Base-by-base conservation (phyloP, 2,888 invertebrate species). In the Criorhina ranunculi region DNA sequence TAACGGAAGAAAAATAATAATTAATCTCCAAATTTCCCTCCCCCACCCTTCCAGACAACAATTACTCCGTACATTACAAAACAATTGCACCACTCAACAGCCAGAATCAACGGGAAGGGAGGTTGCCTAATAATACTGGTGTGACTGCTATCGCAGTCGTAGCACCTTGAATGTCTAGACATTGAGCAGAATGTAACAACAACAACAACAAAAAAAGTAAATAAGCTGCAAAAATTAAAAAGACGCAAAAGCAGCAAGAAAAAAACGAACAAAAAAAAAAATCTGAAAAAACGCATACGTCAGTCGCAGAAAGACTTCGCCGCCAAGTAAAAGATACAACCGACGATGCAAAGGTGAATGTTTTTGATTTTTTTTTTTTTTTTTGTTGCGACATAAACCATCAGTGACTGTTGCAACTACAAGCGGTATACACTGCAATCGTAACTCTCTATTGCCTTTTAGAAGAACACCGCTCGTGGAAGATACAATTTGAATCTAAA, bases 121-220 rank as follows among this genome's bases (percentile, higher is more conserved):
- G 24, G 44, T 73, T 59, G 57, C 46, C 49, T 60, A 46, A 55
- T 49, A 12, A 24, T 19, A 70, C 72, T 67, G 40, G 79, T 64
- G 37, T 75, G 69, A 80, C 75, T 70, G 64, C 80, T 80, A 85
- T 85, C 55, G 75, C 75, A 55, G 70, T 85, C 55, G 75, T 70
- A 55, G 70, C 53, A 85, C 85, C 85, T 85, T 85, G 85, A 80
- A 53, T 70, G 85, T 85, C 85, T 85, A 85, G 85, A 85, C 85
- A 33, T 46, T 80, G 40, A 70, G 64, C 53, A 66, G 70, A 79
- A 59, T 66, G 51, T 59, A 51, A 75, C 33, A 70, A 69, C 64
- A 55, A 51, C 31, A 33, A 64, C 51, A 19, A 33, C 40, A 53
- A 42, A 15, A 53, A 51, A 66, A 33, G 5, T 24, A 80, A 77